Base-by-base conservation (phyloP, 2,113 vertebrate genomes). In the Chascanopsetta lugubris region DNA sequence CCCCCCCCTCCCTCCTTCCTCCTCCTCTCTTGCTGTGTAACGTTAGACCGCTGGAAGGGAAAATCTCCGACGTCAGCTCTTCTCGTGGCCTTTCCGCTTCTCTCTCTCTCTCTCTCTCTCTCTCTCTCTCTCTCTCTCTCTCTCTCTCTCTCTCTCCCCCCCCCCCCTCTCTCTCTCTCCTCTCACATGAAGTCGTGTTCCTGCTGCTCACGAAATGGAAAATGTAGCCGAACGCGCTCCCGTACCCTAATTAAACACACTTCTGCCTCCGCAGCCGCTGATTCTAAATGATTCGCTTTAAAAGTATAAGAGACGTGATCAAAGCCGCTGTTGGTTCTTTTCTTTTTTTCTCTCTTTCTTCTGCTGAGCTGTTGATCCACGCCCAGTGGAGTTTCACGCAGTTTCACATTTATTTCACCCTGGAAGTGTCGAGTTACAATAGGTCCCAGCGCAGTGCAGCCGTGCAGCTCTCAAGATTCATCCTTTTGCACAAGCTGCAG, bases 1-100 rank as follows among this genome's bases (percentile, higher is more conserved):
- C 50, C 26, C 53, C 59, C 40, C 56, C 27, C 36, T 43, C 55
- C 50, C 64, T 55, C 27, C 60, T 30, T 30, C 53, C 59, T 45
- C 56, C 27, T 43, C 47, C 55, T 54, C 64, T 55, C 27, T 63
- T 30, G 38, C 55, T 25, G 22, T 85, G 81, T 77, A 83, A 86
- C 26, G 76, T 82, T 79, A 80, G 57, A 76, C 77, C 69, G 68
- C 51, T 75, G 77, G 58, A 59, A 69, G 43, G 77, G 74, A 81
- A 85, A 84, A 82, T 76, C 73, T 75, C 79, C 70, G 40, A 75
- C 77, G 86, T 90, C 86, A 88, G 76, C 87, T 87, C 73, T 79
- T 86, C 77, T 76, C 12, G 22, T 73, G 42, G 68, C 72, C 74
- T 65, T 74, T 75, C 62, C 80, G 70, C 66, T 61, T 68, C 69